These are phyloP conservation scores for Camponotus vicinus DNA, from an alignment of 1,140 invertebrate genomes.

Conservation along the genomic window DNA sequence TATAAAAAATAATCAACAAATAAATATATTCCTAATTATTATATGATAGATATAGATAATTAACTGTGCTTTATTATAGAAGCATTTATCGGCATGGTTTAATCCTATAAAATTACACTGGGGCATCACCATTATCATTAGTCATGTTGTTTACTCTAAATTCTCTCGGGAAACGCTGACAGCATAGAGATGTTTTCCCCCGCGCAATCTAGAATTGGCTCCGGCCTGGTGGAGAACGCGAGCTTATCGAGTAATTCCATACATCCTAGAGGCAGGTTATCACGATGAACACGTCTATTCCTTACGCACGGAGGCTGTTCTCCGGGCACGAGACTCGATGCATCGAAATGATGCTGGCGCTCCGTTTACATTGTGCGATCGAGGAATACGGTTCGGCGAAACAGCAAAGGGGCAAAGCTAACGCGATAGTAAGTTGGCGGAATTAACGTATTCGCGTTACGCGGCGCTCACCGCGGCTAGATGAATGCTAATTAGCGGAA, in stretches of 20 bases:
- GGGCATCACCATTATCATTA: slow-evolving; percentile 40
- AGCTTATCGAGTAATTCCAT: slow-evolving; percentile 67
- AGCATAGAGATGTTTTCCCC: slow-evolving; percentile 54
- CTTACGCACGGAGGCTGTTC: slow-evolving; percentile 69
- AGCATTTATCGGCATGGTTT: slow-evolving; percentile 41
- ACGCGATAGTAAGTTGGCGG: slow-evolving; percentile 48
- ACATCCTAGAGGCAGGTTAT: slow-evolving; percentile 64
- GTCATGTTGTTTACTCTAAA: slow-evolving; percentile 26
- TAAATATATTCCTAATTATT: background rate
- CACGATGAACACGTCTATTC: slow-evolving; percentile 68
- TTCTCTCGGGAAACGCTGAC: slow-evolving; percentile 35
- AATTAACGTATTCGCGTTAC: slow-evolving; percentile 72
- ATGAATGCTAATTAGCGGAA: slow-evolving; percentile 66
- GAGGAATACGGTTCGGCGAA: slow-evolving; percentile 54
- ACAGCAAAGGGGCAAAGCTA: slow-evolving; percentile 69
- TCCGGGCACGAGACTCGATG: slow-evolving; percentile 66
- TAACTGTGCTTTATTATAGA: background rate
- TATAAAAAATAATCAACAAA: background rate
- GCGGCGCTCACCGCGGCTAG: slow-evolving; percentile 48
- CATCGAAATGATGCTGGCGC: slow-evolving; percentile 68
- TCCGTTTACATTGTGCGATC: slow-evolving; percentile 57
- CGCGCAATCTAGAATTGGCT: slow-evolving; percentile 47
- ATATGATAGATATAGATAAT: background rate
- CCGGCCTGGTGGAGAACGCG: slow-evolving; percentile 54
- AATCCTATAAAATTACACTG: slow-evolving; percentile 34